Evolutionary conservation across 2,113 vertebrate genomes (phyloP), one percentile per base, ranked within the genome.

Genomic region (Paraplagusia blochii): DNA sequence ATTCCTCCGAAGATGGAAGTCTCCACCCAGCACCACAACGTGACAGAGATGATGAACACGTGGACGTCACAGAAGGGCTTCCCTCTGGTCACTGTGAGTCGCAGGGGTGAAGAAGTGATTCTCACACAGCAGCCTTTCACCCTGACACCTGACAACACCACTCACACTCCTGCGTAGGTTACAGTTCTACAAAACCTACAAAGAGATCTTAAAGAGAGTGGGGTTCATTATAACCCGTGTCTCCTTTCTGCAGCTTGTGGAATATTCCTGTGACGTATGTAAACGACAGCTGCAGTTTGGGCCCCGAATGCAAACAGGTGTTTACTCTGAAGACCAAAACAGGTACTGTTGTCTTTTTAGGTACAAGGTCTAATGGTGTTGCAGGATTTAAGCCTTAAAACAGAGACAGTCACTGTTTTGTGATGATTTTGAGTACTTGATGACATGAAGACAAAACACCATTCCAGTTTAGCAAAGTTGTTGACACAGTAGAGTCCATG

Each of bases 31-130:
- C 88, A 85, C 1, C 58, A 87, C 49, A 92, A 92, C 71, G 89
- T 99, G 35, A 91, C 93, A 43, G 89, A 90, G 71, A 91, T 98
- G 86, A 98, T 98, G 96, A 92, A 87, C 77, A 93, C 93, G 0
- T 99, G 96, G 96, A 94, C 93, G 11, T 79, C 90, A 11, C 93
- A 95, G 66, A 95, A 95, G 87, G 96, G 96, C 56, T 95, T 98
- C 89, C 96, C 96, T 42, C 76, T 99, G 83, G 92, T 99, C 55
- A 97, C 92, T 16, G 89, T 96, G 55, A 88, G 74, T 53, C 91
- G 80, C 62, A 87, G 85, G 17, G 93, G 90, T 55, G 91, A 79
- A 48, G 51, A 79, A 53, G 85, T 98, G 70, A 84, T 47, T 58
- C 14, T 99, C 33, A 87, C 90, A 8, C 96, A 99, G 75, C 93